Conservation (phyloP, 2,888 invertebrate species). For the Acanthococcus lagerstroemiae region DNA sequence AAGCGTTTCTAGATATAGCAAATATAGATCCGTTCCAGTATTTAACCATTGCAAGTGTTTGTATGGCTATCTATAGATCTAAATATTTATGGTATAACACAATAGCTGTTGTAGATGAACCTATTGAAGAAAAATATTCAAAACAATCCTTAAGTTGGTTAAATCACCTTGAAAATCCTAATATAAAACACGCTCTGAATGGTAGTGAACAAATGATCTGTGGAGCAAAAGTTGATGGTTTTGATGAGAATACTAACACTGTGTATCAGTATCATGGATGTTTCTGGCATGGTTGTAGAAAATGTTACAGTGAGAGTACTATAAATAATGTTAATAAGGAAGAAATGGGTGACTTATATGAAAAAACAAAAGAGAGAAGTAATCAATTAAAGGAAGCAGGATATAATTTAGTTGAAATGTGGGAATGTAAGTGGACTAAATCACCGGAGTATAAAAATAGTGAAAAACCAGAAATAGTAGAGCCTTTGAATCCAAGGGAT, state of each 20-base stretch:
- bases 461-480: slow-evolving; percentile 14
- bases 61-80: too few relatives aligned
- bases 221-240: too few relatives aligned
- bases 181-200: too few relatives aligned
- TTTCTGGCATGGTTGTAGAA: not conserved
- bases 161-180: slow-evolving; percentile 25
- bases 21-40: too few relatives aligned
- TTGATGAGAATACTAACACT: too few relatives aligned
- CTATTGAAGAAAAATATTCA: slow-evolving; percentile 32
- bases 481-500: too few relatives aligned
- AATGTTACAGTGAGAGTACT: not conserved
- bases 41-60: too few relatives aligned
- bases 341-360: too few relatives aligned
- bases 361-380: slow-evolving; percentile 31
- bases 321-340: slow-evolving; percentile 19
- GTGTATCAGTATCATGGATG: too few relatives aligned
- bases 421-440: too few relatives aligned
- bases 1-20: slow-evolving; percentile 31
- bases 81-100: not conserved
- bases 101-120: slow-evolving; percentile 1
- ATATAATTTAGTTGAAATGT: too few relatives aligned
- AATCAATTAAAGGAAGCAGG: slow-evolving; percentile 19
- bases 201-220: too few relatives aligned
- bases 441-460: not conserved
- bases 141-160: slow-evolving; percentile 33